Conservation (phyloP, 2,888 invertebrate species). For the Plagiodera versicolora region DNA sequence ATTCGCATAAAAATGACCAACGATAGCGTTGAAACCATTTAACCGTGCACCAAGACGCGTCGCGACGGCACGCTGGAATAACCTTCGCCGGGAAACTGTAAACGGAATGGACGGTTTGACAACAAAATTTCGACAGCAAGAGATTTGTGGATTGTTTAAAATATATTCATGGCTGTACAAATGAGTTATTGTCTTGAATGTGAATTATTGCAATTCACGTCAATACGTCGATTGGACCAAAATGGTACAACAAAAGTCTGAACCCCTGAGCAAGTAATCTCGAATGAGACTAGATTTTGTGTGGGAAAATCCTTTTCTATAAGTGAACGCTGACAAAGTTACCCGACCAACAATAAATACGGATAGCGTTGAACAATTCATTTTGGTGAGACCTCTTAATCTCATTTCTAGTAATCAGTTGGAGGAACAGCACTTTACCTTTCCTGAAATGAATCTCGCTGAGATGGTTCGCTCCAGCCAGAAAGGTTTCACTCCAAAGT, state of each 20-base stretch:
- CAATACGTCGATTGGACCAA: too few species aligned
- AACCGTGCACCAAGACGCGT: too few species aligned
- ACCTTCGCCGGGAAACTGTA: conserved; percentile 7
- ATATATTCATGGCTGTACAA: too few species aligned
- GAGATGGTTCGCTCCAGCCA: conserved; percentile 18
- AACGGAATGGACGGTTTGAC: too few species aligned
- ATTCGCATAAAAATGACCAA: conserved; percentile 26
- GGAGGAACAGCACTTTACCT: conserved; percentile 27
- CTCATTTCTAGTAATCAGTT: conserved; percentile 28
- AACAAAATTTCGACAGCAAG: too few species aligned
- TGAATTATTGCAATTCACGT: too few species aligned
- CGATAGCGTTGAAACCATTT: conserved; percentile 6
- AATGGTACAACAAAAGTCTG: too few species aligned
- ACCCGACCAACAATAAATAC: conserved; percentile 29
- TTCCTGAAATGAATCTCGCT: conserved; percentile 27
- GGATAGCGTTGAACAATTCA: conserved; percentile 26
- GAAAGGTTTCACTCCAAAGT: conserved; percentile 6
- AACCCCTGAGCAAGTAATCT: too few species aligned
- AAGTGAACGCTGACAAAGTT: conserved; percentile 21
- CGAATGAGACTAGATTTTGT: too few species aligned
- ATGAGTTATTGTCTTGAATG: too few species aligned
- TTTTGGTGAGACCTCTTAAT: conserved; percentile 27
- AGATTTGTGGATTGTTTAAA: too few species aligned
- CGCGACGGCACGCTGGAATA: conserved; percentile 1
- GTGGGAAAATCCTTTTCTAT: conserved; percentile 20